These are phyloP conservation scores for Agrilus cyanescens DNA, from an alignment of 2,888 invertebrate genomes.

Conservation along the genomic window DNA sequence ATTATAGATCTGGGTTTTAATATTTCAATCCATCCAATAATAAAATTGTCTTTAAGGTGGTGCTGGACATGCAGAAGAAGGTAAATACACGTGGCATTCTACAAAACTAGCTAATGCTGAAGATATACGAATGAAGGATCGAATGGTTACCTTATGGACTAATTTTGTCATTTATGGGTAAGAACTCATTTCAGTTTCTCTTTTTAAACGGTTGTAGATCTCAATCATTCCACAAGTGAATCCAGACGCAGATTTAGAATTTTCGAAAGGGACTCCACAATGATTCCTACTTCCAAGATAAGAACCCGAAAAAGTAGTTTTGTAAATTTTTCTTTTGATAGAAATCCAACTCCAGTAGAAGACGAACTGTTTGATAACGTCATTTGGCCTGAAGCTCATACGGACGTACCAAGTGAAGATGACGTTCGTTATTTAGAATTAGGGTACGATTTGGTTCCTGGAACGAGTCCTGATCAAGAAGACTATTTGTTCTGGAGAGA, in stretches of 20 bases:
- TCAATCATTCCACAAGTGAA: no score
- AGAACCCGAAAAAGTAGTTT: no score
- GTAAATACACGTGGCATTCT: slow-evolving; percentile 3
- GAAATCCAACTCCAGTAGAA: slow-evolving; percentile 3
- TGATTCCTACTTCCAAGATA: no score
- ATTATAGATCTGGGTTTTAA: neutral
- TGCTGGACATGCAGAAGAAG: slow-evolving; percentile 6
- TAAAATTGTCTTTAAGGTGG: slow-evolving; percentile 3
- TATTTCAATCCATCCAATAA: neutral
- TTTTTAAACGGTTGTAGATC: no score
- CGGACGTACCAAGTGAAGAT: slow-evolving; percentile 6
- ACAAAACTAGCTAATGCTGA: neutral
- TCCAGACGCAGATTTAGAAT: no score
- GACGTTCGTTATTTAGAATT: slow-evolving; percentile 17
- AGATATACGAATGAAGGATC: slow-evolving; percentile 1
- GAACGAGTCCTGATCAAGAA: slow-evolving; percentile 13
- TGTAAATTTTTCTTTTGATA: slow-evolving; percentile 2
- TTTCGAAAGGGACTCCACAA: no score
- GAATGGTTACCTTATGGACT: slow-evolving; percentile 8
- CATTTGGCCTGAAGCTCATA: slow-evolving; percentile 11
- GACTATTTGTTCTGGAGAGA: slow-evolving; percentile 16
- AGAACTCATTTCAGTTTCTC: slow-evolving; percentile 5
- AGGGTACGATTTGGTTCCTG: slow-evolving; percentile 12
- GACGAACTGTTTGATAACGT: slow-evolving; percentile 3
- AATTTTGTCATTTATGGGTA: slow-evolving; percentile 10